A percentile compares a stretch with the other conserved stretches of the same genome.
phyloP scores from a whole-genome alignment of 2,888 invertebrate genomes.

The Drosophila pseudotakahashii region DNA sequence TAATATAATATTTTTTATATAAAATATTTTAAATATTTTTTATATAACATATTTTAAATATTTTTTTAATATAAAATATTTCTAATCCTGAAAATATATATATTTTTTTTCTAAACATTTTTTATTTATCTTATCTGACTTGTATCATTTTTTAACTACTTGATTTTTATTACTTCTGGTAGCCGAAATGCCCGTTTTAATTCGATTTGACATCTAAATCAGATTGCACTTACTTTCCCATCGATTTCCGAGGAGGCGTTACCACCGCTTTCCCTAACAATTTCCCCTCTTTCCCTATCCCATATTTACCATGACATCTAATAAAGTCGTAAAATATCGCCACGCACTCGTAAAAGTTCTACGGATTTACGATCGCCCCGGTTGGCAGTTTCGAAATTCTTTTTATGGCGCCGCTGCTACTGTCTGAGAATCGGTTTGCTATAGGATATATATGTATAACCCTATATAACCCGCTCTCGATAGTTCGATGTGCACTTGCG shows the following conservation, averaged over 20 bases:
- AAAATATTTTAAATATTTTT: background rate
- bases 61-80: background rate
- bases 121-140: background rate
- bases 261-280: background rate
- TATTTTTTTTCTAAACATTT: background rate
- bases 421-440: constrained; percentile 37
- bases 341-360: constrained; percentile 49
- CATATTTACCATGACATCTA: constrained; percentile 50
- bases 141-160: background rate
- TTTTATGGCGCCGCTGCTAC: constrained; percentile 60
- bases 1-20: background rate
- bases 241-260: constrained; percentile 1
- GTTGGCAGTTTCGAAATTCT: constrained; percentile 1
- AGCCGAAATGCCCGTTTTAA: background rate
- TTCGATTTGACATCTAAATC: background rate
- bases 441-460: background rate
- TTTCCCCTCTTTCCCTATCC: constrained; percentile 6
- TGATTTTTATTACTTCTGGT: background rate
- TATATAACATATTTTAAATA: background rate
- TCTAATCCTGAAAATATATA: too few species aligned
- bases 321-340: constrained; percentile 60
- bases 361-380: constrained; percentile 51
- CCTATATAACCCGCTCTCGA: constrained; percentile 3
- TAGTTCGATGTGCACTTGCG: constrained; percentile 26
- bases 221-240: constrained; percentile 3